Conservation (phyloP, 2,797 vertebrate species). For the Periophthalmus magnuspinnatus region DNA sequence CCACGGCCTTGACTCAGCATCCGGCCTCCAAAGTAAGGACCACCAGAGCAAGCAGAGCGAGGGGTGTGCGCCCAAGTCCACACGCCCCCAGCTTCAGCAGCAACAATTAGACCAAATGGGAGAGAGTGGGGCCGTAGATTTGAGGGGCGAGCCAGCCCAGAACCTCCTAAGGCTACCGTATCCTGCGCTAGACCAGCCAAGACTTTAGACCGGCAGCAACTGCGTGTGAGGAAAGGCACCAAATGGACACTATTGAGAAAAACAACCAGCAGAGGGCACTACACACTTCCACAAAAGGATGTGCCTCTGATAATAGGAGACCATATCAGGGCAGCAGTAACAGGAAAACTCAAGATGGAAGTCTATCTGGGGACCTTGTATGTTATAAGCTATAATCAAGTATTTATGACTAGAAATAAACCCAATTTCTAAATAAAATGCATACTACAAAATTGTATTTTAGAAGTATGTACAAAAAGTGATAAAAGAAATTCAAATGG, state of each 20-base stretch:
- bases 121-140: constrained; percentile 77
- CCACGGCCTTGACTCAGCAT: constrained; percentile 81
- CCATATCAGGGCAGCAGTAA: constrained; percentile 85
- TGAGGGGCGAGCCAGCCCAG: constrained; percentile 81
- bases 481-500: background rate
- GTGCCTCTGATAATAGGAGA: constrained; percentile 85
- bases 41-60: constrained; percentile 82
- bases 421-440: constrained; percentile 31
- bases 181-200: constrained; percentile 97
- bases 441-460: constrained; percentile 14
- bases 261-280: constrained; percentile 88
- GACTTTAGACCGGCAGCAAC: constrained; percentile 94
- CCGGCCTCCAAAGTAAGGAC: constrained; percentile 86
- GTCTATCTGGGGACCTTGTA: constrained; percentile 22
- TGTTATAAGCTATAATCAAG: constrained; percentile 22
- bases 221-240: constrained; percentile 94
- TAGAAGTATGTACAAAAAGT: constrained; percentile 7
- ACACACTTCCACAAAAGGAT: constrained; percentile 76
- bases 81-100: constrained; percentile 80
- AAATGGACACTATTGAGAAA: constrained; percentile 94
- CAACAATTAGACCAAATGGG: constrained; percentile 84
- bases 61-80: constrained; percentile 75
- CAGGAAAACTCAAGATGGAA: constrained; percentile 65
- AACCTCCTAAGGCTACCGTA: constrained; percentile 90
- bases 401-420: constrained; percentile 14